phyloP scores from a whole-genome alignment of 2,113 vertebrate species.

The Peromyscus maniculatus region DNA sequence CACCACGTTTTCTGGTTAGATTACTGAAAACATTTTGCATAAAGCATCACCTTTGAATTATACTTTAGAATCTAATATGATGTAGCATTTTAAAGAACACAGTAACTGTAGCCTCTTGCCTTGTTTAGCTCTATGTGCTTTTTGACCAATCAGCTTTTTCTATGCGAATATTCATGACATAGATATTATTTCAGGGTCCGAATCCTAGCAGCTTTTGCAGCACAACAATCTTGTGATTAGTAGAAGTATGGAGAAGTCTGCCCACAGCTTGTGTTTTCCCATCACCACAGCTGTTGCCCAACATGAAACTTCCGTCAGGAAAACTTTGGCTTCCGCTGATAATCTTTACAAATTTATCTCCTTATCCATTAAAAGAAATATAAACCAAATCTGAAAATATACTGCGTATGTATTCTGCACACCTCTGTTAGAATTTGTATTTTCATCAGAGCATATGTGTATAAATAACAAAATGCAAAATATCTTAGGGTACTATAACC shows the following conservation, averaged over 20 bases:
- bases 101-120: neutral
- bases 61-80: neutral
- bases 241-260: neutral
- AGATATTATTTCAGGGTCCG: neutral
- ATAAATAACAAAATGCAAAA: neutral
- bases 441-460: neutral
- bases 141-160: neutral
- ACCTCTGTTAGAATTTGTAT: constrained; percentile 12
- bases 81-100: neutral
- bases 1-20: neutral
- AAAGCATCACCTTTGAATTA: neutral
- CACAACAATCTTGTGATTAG: neutral
- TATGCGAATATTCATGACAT: neutral
- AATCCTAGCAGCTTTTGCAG: neutral
- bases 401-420: neutral
- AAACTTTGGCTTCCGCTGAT: neutral
- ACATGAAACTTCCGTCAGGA: neutral
- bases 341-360: neutral
- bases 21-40: constrained; percentile 1
- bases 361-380: neutral
- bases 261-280: neutral
- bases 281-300: neutral
- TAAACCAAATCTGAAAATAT: neutral
- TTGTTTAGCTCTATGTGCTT: neutral
- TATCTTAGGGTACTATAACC: neutral